Conservation (phyloP, 2,113 vertebrate genomes). For the Redunca redunca region DNA sequence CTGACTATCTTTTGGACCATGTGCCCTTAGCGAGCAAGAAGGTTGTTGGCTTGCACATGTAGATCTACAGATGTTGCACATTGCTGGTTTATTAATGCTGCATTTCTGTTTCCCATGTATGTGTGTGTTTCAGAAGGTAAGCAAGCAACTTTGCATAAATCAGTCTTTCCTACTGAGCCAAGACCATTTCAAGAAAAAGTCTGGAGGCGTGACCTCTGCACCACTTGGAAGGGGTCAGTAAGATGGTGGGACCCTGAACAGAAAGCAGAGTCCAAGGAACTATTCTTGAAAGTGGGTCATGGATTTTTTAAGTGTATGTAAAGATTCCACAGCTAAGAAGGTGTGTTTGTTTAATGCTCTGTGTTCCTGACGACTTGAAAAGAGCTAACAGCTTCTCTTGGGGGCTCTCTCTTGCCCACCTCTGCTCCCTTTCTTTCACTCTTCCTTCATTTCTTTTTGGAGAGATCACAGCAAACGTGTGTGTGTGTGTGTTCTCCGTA, state of each 20-base stretch:
- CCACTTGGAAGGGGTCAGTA: not conserved
- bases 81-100: not conserved
- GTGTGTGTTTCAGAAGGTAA: not conserved
- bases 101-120: not conserved
- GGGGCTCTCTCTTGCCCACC: not conserved
- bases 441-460: not conserved
- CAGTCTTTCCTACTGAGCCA: not conserved
- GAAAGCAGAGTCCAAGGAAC: not conserved
- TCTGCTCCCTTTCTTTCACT: conserved; percentile 17
- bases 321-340: conserved; percentile 42
- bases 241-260: not conserved
- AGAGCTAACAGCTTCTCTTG: not conserved
- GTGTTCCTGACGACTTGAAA: conserved; percentile 47
- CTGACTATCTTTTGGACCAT: not conserved
- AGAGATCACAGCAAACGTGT: not conserved
- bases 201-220: not conserved
- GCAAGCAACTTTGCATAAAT: not conserved
- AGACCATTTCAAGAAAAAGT: not conserved
- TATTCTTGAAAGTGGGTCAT: conserved; percentile 40
- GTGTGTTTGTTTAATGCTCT: conserved; percentile 44
- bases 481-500: not conserved
- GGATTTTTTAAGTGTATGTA: conserved; percentile 28
- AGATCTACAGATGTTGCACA: not conserved
- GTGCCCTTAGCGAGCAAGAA: not conserved
- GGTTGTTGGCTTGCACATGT: not conserved